Percentiles rank a stretch among this genome's conserved stretches.
Conservation (phyloP, 2,797 vertebrate genomes). For the Melopsittacus undulatus region DNA sequence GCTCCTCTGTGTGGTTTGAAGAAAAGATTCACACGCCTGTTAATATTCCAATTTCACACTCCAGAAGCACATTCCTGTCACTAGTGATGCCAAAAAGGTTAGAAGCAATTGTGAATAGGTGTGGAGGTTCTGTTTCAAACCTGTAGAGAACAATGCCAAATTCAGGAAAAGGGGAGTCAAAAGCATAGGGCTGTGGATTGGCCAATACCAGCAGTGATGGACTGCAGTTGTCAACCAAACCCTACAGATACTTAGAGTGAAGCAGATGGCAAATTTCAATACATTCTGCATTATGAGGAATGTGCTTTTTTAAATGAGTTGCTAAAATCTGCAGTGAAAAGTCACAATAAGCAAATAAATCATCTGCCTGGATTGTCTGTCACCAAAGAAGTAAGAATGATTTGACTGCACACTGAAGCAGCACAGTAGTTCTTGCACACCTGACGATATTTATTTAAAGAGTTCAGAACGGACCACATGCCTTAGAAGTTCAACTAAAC, state of each 20-base stretch:
- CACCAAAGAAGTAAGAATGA: neutral
- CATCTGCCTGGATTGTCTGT: neutral
- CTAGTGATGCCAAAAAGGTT: neutral
- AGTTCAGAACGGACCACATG: neutral
- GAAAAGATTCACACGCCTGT: neutral
- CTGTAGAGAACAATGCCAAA: neutral
- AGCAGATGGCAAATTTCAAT: conserved; percentile 67
- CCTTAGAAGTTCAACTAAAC: conserved; percentile 38
- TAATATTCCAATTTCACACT: conserved; percentile 18
- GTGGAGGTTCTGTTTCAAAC: conserved; percentile 15
- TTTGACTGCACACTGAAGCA: neutral
- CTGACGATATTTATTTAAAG: neutral
- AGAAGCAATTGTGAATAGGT: neutral
- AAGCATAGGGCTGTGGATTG: neutral
- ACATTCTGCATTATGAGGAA: conserved; percentile 30
- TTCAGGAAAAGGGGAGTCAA: neutral
- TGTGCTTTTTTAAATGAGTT: neutral
- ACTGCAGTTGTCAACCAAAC: conserved; percentile 32
- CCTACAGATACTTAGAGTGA: conserved; percentile 2
- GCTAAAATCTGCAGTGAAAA: conserved; percentile 47
- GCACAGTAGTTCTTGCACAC: neutral
- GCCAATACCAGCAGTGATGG: neutral
- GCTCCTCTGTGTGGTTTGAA: neutral
- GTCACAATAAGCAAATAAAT: conserved; percentile 22
- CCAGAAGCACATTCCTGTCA: neutral